Percentiles rank a stretch among this genome's conserved stretches.
These are phyloP conservation scores for Hermatobates lingyangjiaoensis DNA, from an alignment of 1,140 invertebrate genomes.

Conservation along the genomic window DNA sequence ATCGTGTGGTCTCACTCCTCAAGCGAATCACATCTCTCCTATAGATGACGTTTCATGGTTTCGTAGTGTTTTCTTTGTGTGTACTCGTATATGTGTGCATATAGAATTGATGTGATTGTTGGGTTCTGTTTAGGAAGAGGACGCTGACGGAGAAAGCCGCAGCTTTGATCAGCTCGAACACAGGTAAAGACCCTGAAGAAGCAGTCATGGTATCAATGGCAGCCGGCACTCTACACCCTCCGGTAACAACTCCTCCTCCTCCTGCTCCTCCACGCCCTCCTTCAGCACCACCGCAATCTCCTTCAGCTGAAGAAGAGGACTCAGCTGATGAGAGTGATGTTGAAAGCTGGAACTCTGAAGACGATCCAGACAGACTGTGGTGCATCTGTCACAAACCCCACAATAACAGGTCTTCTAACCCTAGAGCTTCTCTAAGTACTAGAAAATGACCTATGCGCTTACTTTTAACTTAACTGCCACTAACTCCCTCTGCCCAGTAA, in stretches of 20 bases:
- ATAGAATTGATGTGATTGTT: too few relatives aligned
- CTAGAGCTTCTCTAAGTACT: too few relatives aligned
- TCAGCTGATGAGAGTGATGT: slow-evolving; percentile 30
- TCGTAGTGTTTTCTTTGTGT: too few relatives aligned
- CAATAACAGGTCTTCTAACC: slow-evolving; percentile 79
- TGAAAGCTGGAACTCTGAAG: slow-evolving; percentile 56
- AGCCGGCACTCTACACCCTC: slow-evolving; percentile 10
- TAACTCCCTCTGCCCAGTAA: too few relatives aligned
- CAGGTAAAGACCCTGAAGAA: background rate
- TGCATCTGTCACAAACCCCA: slow-evolving; percentile 90
- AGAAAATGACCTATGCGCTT: too few relatives aligned
- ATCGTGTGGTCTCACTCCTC: too few relatives aligned
- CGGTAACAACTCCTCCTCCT: background rate
- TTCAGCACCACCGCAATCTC: background rate
- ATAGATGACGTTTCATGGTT: too few relatives aligned
- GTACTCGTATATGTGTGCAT: too few relatives aligned
- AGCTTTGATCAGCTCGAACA: background rate
- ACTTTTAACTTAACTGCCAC: too few relatives aligned
- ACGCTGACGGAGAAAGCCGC: background rate
- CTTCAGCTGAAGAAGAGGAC: slow-evolving; percentile 22
- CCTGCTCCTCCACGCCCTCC: background rate
- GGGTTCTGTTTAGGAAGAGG: slow-evolving; percentile 2
- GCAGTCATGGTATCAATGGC: background rate
- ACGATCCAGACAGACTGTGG: slow-evolving; percentile 87
- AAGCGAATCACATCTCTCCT: too few relatives aligned